Base-by-base conservation (phyloP, 2,113 vertebrate genomes). In the Cebidichthys violaceus region DNA sequence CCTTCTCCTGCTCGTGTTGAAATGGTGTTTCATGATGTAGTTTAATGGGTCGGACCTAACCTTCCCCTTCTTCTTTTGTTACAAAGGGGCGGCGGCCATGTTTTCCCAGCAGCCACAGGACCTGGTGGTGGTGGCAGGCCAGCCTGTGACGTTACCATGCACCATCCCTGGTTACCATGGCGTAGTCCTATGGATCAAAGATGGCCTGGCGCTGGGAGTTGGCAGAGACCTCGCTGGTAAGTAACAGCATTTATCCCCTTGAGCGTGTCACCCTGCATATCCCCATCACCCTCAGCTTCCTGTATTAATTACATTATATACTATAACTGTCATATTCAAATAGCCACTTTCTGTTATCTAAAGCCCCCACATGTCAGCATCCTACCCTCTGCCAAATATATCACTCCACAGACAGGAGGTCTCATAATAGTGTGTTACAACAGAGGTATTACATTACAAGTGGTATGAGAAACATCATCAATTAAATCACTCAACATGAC, bases 91-190 rank as follows among this genome's bases (percentile, higher is more conserved):
- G 54, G 93, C 94, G 0, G 96, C 97, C 59, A 96, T 97, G 93
- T 99, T 99, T 93, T 96, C 96, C 18, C 97, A 98, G 93, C 97
- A 99, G 91, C 98, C 98, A 5, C 96, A 99, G 92, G 98, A 99
- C 94, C 94, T 98, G 92, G 97, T 99, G 75, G 98, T 98, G 90
- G 95, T 99, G 13, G 97, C 97, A 0, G 98, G 98, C 43, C 97
- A 99, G 92, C 97, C 96, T 0, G 97, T 97, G 90, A 99, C 97
- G 0, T 94, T 99, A 83, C 96, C 96, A 1, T 99, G 98, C 1
- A 96, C 97, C 69, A 98, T 99, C 87, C 97, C 98, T 0, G 96
- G 96, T 54, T 99, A 99, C 20, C 97, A 97, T 29, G 98, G 98
- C 5, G 96, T 99, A 0, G 97, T 99, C 60, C 96, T 99, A 17